Evolutionary conservation across 2,113 vertebrate species (phyloP), one percentile per base, ranked within the genome.

Genomic region (Melanerpes formicivorus): DNA sequence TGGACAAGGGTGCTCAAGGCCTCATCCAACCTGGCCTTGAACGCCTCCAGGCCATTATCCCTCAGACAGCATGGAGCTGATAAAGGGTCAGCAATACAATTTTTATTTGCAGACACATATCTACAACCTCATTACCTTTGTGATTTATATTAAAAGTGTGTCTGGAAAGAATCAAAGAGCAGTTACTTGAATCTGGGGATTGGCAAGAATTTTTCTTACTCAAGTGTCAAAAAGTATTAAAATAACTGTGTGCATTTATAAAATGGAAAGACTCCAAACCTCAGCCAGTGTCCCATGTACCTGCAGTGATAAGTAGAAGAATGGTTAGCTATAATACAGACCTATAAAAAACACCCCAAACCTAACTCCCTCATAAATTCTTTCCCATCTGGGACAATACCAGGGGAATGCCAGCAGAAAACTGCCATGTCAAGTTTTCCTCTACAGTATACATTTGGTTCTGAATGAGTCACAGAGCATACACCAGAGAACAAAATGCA

Each of bases 221-320:
- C 62, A 78, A 92, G 83, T 86, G 77, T 96, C 95, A 92, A 94
- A 94, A 95, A 93, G 87, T 65, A 96, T 97, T 97, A 95, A 91
- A 12, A 60, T 92, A 93, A 88, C 90, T 86, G 86, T 80, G 69
- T 88, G 81, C 88, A 11, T 80, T 88, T 80, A 92, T 97, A 84
- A 95, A 94, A 88, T 72, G 88, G 77, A 96, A 95, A 87, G 65
- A 65, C 42, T 93, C 86, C 77, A 32, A 89, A 91, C 90, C 54
- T n/a, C 92, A 94, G 92, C 11, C 96, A 97, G 82, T 71, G 79
- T 96, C 97, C 95, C 96, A 95, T 66, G 81, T 96, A 97, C 96
- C 96, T 80, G 42, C 79, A 90, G 71, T 30, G 59, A 69, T 48
- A 96, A 95, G 94, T 80, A 84, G 83, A 96, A 93, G 91, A 88